Conservation (phyloP, 1,140 invertebrate species). For the Drosophila guanche region DNA sequence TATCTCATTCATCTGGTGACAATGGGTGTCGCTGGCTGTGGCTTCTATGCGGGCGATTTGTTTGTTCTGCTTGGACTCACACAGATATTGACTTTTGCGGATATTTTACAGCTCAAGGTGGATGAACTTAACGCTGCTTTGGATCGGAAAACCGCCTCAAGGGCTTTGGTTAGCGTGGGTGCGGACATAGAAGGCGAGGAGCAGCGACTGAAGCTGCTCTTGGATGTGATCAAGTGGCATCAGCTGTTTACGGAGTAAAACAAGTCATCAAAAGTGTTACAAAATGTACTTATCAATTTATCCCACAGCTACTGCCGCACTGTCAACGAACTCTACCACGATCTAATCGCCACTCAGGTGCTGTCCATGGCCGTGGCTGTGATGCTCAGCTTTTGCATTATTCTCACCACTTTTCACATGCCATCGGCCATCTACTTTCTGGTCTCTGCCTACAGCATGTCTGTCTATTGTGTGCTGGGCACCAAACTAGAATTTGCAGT, state of each 20-base stretch:
- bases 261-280: not conserved
- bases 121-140: constrained; percentile 30
- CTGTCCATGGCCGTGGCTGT: constrained; percentile 43
- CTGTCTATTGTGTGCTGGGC: constrained; percentile 61
- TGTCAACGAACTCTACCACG: constrained; percentile 49
- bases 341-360: constrained; percentile 56
- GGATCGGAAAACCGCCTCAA: constrained; percentile 10
- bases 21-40: constrained; percentile 38
- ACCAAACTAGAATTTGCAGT: constrained; percentile 64
- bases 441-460: constrained; percentile 57
- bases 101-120: constrained; percentile 51
- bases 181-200: not conserved
- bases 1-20: constrained; percentile 46
- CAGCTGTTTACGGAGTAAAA: constrained; percentile 54
- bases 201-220: constrained; percentile 4
- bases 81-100: constrained; percentile 52
- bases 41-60: constrained; percentile 57
- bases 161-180: constrained; percentile 4
- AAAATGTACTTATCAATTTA: not conserved
- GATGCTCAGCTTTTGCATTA: constrained; percentile 52
- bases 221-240: constrained; percentile 67
- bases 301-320: constrained; percentile 39
- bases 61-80: constrained; percentile 40
- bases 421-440: constrained; percentile 49
- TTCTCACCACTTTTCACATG: constrained; percentile 43